These are phyloP conservation scores for Dallia pectoralis DNA, from an alignment of 2,797 vertebrate species.

Conservation along the genomic window DNA sequence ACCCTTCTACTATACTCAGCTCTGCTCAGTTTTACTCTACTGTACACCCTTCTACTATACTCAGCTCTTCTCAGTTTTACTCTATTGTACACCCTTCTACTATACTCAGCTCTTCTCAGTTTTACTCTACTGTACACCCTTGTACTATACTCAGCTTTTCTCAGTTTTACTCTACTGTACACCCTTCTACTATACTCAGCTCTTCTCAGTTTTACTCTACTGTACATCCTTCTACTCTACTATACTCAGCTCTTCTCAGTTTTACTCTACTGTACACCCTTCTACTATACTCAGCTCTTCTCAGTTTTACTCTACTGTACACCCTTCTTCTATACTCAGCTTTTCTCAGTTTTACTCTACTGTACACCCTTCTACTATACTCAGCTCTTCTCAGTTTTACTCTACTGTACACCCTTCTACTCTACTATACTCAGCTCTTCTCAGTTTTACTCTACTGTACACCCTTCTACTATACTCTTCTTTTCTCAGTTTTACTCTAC, in stretches of 20 bases:
- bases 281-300: no score
- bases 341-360: background rate
- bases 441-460: background rate
- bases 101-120: background rate
- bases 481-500: accelerated
- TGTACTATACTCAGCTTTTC: no score
- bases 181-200: background rate
- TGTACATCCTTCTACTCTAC: no score
- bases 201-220: background rate
- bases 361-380: no score
- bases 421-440: background rate
- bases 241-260: background rate
- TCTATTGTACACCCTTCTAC: no score
- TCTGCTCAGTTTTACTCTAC: background rate
- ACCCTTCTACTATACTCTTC: no score
- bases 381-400: background rate
- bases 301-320: background rate
- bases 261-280: background rate
- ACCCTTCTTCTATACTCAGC: background rate
- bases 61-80: background rate
- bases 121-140: background rate
- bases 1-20: no score
- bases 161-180: background rate
- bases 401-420: no score
- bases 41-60: background rate